Evolutionary conservation across 2,888 invertebrate genomes (phyloP), one percentile per base, ranked within the genome.

Genomic region (Drosophila fulvimacula): DNA sequence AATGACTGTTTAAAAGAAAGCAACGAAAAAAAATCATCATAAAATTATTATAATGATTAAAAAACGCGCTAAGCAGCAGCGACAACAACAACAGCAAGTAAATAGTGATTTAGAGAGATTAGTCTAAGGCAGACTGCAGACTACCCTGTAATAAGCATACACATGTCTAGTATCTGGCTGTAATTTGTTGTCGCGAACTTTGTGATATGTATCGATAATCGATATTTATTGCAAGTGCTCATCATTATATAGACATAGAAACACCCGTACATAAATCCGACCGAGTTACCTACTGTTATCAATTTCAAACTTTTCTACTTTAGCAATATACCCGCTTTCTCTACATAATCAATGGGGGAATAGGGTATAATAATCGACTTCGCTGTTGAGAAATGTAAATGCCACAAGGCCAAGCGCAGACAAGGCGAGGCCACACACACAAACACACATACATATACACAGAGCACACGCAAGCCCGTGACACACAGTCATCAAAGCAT

Each of bases 341-440:
- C 13, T 15, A 11, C 38, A 19, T 41, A 21, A 41, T 53, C 27
- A 53, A 27, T 41, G 19, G 55, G 19, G 55, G 41, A 30, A 55
- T 30, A 42, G 55, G 41, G 55, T 55, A 55, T 41, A 41, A 32
- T 21, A 55, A 77, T 62, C 73, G 58, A 69, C 78, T 59, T 65
- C 72, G 71, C 79, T 79, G 79, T 82, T 87, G 80, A 82, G 83
- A 83, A 83, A 87, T 87, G 87, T 84, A 82, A 87, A 89, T 80
- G 85, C 86, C 82, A 84, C 89, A 89, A 87, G 89, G 88, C 88
- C 89, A 87, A 82, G 82, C 86, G 80, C 83, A 83, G 83, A 82
- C 83, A 84, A 86, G 84, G 86, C 88, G 88, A 88, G 87, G 88
- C 88, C 86, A 69, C 72, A 76, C 36, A 60, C n/a, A 66, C 46